Base-by-base conservation (phyloP, 1,140 invertebrate genomes). In the Colletes gigas region DNA sequence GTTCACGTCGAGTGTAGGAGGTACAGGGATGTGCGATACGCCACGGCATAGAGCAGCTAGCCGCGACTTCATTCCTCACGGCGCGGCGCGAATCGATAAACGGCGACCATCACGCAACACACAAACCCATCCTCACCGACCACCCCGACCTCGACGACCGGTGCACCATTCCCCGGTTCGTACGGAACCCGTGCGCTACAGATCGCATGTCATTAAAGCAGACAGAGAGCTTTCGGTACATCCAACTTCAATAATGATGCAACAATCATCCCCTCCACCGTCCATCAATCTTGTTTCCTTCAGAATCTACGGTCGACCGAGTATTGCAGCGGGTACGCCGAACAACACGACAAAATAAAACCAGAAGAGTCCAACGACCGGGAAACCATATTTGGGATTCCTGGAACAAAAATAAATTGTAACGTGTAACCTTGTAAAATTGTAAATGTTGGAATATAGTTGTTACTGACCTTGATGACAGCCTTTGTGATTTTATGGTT, bases 71-170 rank as follows among this genome's bases (percentile, higher is more conserved):
- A 78, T 78, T 82, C 69, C 69, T 82, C 74, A 84, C 70, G 57
- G 70, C 72, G 70, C 72, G 59, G 63, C 76, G 73, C 81, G 78
- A 85, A 88, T 88, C 87, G 87, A 88, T 88, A 88, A 87, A 81
- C 79, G 80, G 69, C 81, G 74, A 85, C 80, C 78, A 82, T 72
- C 81, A 82, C 81, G 60, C 83, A 78, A 82, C 84, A 78, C 68
- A 84, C 68, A 62, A 73, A 62, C 77, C 73, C 72, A 80, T 80
- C 78, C 67, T 66, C 72, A 9, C 69, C 76, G 44, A 62, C 72
- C 57, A 70, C 39, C 75, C 65, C 68, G 62, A 79, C 69, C 81
- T 62, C 78, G 52, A 54, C 81, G 50, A 44, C 52, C 68, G 59
- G 60, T 83, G 65, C 75, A 59, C 72, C 65, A 65, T 76, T 69